Evolutionary conservation across 2,113 vertebrate genomes (phyloP).

Genomic region (Nibea coibor): DNA sequence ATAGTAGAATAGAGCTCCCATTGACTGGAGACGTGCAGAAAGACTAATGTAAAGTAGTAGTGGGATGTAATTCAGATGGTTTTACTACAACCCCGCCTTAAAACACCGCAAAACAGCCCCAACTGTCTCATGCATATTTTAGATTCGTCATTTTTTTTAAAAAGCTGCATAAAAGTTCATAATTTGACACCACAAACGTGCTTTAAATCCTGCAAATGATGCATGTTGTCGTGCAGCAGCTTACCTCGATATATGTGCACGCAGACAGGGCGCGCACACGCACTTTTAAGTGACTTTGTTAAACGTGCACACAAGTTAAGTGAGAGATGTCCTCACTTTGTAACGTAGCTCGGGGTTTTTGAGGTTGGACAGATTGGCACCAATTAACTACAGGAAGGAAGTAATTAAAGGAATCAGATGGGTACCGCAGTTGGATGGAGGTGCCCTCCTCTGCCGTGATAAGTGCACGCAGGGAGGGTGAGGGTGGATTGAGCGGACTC

Average conservation of each 20-base stretch:
- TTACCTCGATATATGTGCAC: conserved; percentile 42
- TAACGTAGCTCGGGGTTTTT: not conserved
- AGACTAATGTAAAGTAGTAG: conserved; percentile 56
- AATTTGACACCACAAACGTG: not conserved
- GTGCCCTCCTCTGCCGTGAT: not conserved
- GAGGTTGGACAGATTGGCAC: conserved; percentile 52
- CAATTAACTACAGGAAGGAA: conserved; percentile 71
- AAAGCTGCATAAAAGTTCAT: not conserved
- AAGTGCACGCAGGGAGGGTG: not conserved
- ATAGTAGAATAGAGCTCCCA: conserved; percentile 63
- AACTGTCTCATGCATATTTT: too few relatives aligned
- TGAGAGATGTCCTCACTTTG: not conserved
- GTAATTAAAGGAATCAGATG: conserved; percentile 68
- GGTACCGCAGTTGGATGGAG: conserved; percentile 32
- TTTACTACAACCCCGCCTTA: conserved; percentile 13
- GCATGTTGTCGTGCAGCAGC: not conserved
- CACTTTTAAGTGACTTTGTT: not conserved
- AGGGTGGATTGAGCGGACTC: conserved; percentile 32
- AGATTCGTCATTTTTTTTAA: too few relatives aligned
- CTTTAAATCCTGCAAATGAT: fast-evolving
- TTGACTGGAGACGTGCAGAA: conserved; percentile 59
- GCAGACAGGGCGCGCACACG: not conserved
- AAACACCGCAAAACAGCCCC: not conserved
- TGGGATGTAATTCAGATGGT: conserved; percentile 41
- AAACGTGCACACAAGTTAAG: too few relatives aligned